Evolutionary conservation across 1,140 invertebrate species (phyloP).

Genomic region (Neotoxoptera formosana): DNA sequence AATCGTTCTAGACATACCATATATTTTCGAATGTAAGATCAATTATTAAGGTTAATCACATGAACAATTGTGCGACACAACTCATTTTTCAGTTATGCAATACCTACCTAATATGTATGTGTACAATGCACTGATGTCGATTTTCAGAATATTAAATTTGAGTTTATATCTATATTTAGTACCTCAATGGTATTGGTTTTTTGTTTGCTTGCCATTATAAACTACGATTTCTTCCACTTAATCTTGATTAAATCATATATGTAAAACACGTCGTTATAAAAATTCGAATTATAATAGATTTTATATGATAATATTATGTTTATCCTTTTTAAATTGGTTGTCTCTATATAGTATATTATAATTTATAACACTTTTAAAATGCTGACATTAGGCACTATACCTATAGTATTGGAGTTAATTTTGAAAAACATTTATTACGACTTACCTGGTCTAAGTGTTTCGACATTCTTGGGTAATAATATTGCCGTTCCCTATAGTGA

Average conservation of each 20-base stretch:
- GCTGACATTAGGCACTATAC: background rate
- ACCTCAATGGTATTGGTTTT: background rate
- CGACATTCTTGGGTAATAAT: background rate
- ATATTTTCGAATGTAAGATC: background rate
- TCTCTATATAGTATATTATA: background rate
- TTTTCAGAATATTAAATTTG: background rate
- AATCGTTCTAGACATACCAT: background rate
- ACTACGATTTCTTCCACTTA: background rate
- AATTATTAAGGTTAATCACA: background rate
- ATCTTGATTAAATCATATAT: background rate
- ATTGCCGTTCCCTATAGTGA: background rate
- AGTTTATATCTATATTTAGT: background rate
- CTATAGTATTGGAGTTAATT: background rate
- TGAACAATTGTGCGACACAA: background rate
- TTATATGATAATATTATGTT: background rate
- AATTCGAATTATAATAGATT: background rate
- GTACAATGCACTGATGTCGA: background rate
- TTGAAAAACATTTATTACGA: background rate
- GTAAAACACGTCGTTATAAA: background rate
- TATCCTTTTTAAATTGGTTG: background rate
- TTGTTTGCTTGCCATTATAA: background rate
- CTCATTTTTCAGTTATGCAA: background rate
- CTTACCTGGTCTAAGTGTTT: background rate
- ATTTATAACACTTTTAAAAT: background rate
- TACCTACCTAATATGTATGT: background rate